These are phyloP conservation scores for Clinocottus analis DNA, from an alignment of 2,113 vertebrate genomes.

Conservation along the genomic window DNA sequence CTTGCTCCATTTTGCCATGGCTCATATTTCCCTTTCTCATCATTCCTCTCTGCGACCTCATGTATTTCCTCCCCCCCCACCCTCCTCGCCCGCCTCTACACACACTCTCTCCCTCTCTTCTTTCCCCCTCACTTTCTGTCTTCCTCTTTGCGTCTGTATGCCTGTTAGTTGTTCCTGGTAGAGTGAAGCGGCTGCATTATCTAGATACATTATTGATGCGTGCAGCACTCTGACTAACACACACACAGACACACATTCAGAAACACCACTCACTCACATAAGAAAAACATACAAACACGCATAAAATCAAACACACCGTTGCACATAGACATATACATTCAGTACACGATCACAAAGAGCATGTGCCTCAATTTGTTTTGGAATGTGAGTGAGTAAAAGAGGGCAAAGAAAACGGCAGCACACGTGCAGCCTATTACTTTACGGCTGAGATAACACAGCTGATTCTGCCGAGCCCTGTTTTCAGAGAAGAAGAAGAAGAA, in stretches of 20 bases:
- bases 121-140: conserved; percentile 35
- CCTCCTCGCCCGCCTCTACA: too few species aligned
- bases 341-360: conserved; percentile 7
- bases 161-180: conserved; percentile 72
- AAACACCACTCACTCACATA: conserved; percentile 33
- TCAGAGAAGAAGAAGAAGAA: background rate
- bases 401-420: background rate
- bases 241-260: conserved; percentile 20
- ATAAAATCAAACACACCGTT: conserved; percentile 22
- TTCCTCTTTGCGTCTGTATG: conserved; percentile 45
- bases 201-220: conserved; percentile 79
- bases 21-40: conserved; percentile 50
- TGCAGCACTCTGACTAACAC: conserved; percentile 67
- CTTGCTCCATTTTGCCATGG: background rate
- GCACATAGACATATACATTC: conserved; percentile 21
- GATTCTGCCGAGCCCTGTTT: background rate
- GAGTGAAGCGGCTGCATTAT: conserved; percentile 78
- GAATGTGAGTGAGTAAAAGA: background rate
- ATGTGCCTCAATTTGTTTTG: conserved; percentile 38
- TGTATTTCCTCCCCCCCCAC: too few species aligned
- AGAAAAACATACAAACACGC: conserved; percentile 47
- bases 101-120: conserved; percentile 37
- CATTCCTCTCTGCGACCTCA: conserved; percentile 32
- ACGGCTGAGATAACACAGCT: conserved; percentile 11
- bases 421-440: conserved; percentile 2